Base-by-base conservation (phyloP, 2,113 vertebrate genomes). In the Taurulus bubalis region DNA sequence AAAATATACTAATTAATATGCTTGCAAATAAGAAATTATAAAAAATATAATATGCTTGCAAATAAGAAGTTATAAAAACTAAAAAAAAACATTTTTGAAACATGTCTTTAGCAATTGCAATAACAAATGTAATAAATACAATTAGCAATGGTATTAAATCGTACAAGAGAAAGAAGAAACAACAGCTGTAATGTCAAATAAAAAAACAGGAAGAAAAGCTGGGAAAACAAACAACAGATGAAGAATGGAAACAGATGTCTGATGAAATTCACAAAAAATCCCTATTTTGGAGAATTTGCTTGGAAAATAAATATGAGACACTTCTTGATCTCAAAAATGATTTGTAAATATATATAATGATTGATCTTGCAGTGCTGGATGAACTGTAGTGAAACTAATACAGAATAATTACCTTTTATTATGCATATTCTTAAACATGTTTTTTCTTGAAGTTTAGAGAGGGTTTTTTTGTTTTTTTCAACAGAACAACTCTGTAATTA, bases 221-320 rank as follows among this genome's bases (percentile, higher is more conserved):
- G 18, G 18, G 47, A 49, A 28, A 7, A 67, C 38, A 30, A 28
- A 51, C 22, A 51, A 51, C 20, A 22, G 55, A 47, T 67, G 9
- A 67, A 45, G 26, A 45, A 40, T 55, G 32, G 16, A 45, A 42
- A 42, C 7, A 42, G 36, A 38, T 6, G 34, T 20, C 42, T 15
- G 16, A 38, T 6, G 34, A 45, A 26, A 28, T n/a, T 15, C 30
- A 51, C 45, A 64, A 18, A 67, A 32, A 53, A 9, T n/a, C 22
- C 10, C 28, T 68, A 20, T 68, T 51, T 32, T 68, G 45, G 18
- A 70, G 47, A 69, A 34, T 53, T n/a, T 8, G 40, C 67, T 36
- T 53, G 11, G 67, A 53, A 69, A 51, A 34, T 69, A 53, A 34
- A 70, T 34, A 69, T 53, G 20, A 70, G 22, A 22, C 51, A 55